Evolutionary conservation across 2,888 invertebrate species (phyloP).

Genomic region (Erpobdella octoculata): DNA sequence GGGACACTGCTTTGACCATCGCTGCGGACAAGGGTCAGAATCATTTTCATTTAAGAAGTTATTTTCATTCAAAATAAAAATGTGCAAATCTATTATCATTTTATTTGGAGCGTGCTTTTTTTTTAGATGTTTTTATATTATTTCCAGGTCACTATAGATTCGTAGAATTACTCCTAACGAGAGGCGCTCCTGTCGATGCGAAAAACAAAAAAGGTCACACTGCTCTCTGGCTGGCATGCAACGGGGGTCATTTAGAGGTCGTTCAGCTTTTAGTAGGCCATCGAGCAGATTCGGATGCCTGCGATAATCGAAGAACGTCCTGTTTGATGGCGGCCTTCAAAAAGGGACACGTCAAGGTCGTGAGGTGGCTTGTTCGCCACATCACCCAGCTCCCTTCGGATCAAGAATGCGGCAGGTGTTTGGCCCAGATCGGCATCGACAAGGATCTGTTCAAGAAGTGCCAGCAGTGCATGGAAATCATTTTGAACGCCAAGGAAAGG

Average conservation of each 20-base stretch:
- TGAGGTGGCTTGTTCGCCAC: slow-evolving; percentile 96
- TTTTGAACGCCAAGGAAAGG: slow-evolving; percentile 90
- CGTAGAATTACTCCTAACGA: slow-evolving; percentile 56
- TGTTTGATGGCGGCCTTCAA: slow-evolving; percentile 95
- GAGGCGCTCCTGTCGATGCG: slow-evolving; percentile 85
- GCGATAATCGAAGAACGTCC: slow-evolving; percentile 92
- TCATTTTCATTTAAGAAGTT: too few species aligned
- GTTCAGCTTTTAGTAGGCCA: slow-evolving; percentile 82
- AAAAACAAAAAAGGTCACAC: slow-evolving; percentile 99
- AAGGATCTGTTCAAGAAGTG: slow-evolving; percentile 86
- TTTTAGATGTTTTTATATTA: not conserved
- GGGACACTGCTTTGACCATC: slow-evolving; percentile 95
- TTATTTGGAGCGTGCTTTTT: not conserved
- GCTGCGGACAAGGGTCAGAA: slow-evolving; percentile 76
- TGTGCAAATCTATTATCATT: not conserved
- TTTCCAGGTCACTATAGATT: slow-evolving; percentile 72
- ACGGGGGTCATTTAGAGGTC: slow-evolving; percentile 84
- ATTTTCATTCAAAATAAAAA: not conserved
- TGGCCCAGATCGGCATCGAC: slow-evolving; percentile 70
- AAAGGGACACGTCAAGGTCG: slow-evolving; percentile 68
- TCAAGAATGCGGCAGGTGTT: slow-evolving; percentile 84
- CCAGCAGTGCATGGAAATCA: slow-evolving; percentile 86
- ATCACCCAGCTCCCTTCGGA: slow-evolving; percentile 97
- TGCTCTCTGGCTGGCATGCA: slow-evolving; percentile 94
- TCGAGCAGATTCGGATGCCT: slow-evolving; percentile 89